Base-by-base conservation (phyloP, 2,797 vertebrate genomes). In the Rhyacichthys aspro region DNA sequence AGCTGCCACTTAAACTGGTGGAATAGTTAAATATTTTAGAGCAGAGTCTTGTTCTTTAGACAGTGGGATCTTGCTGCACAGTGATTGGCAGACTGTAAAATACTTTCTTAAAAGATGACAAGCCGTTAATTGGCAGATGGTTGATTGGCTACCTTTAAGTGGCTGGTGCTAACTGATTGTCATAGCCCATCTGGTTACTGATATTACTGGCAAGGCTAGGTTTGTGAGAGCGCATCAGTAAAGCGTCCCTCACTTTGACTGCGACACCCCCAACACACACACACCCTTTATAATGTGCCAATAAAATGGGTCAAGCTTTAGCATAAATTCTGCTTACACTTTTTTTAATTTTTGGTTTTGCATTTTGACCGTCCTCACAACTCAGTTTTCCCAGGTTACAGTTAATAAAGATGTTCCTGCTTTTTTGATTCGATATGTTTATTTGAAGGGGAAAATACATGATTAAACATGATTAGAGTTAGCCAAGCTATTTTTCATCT, bases 141-240 rank as follows among this genome's bases (percentile, higher is more conserved):
- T 68, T 77, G 73, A 79, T 74, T 70, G 66, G 55, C 28, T 63
- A 12, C 2, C 37, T 60, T 79, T 63, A 68, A 74, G 56, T 70
- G 65, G 57, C 43, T 47, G 45, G 50, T 47, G 43, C 68, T 74
- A 65, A 70, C 46, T 63, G 58, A 36, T 63, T 45, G 42, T 28
- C 53, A 42, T 23, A 6, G 53, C 67, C 72, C 67, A 78, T 78
- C 70, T 81, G 64, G 69, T 64, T n/a, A 6, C 43, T 5, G 14
- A 43, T 55, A 70, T 64, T 39, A 52, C 54, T 53, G 1, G 12
- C 59, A n/a, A 11, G 28, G 47, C 41, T 59, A 70, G 48, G 32
- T 70, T 52, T 73, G 56, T 65, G 58, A 65, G 44, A 61, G 47
- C 70, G 28, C 55, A 57, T 70, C 54, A 48, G 47, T 45, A 50